Percentiles rank a stretch among this genome's conserved stretches.
Conservation (phyloP, 2,113 vertebrate species). For the Nicator chloris region DNA sequence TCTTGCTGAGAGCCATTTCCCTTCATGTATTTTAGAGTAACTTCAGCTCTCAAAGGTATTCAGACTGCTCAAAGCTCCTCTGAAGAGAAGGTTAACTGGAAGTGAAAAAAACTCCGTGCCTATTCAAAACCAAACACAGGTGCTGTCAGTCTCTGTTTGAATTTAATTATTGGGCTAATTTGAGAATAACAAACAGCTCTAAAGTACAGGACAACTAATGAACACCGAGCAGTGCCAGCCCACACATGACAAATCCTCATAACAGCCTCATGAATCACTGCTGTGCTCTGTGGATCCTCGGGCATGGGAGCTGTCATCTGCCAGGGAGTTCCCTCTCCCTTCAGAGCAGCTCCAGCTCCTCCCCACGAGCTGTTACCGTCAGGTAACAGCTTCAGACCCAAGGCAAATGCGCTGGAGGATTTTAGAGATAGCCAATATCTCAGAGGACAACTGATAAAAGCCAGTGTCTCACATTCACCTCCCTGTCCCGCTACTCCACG, state of each 20-base stretch:
- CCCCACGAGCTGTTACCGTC: not conserved
- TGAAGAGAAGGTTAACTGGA: not conserved
- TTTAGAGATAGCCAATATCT: not conserved
- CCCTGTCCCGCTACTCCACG: not conserved
- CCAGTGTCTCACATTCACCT: fast-evolving
- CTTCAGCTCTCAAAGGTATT: not conserved
- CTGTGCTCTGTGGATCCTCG: not conserved
- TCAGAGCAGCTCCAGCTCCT: not conserved
- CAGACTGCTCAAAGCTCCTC: not conserved
- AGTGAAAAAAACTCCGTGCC: not conserved
- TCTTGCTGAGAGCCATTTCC: not conserved
- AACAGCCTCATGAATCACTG: not conserved
- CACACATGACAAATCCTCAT: not conserved
- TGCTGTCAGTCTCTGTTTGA: not conserved
- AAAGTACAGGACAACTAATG: not conserved
- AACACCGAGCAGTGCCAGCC: not conserved
- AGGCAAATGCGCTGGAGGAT: not conserved
- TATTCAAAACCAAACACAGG: not conserved
- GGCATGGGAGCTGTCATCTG: not conserved
- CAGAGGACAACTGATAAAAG: not conserved
- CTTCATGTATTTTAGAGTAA: fast-evolving
- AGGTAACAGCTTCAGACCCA: not conserved
- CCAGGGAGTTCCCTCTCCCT: not conserved
- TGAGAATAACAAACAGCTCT: not conserved
- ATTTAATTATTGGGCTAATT: not conserved